A percentile compares a stretch with the other conserved stretches of the same genome.
Evolutionary conservation across 2,888 invertebrate genomes (phyloP).

Genomic region (Xanthorhoe designata): DNA sequence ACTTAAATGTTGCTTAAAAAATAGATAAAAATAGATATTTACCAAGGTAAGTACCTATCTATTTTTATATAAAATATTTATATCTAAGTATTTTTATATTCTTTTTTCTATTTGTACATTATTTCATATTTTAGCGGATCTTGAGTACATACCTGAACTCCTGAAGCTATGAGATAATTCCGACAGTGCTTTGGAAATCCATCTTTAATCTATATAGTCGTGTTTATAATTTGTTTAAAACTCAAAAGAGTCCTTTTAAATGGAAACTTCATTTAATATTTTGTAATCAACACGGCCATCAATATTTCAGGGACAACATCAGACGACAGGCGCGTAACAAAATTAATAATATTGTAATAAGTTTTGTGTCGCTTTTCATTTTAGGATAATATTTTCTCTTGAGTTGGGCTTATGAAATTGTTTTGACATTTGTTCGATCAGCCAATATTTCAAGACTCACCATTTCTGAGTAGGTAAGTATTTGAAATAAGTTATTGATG

Average conservation of each 20-base stretch:
- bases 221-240: not conserved
- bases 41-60: no score
- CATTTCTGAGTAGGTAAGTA: not conserved
- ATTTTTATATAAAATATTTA: no score
- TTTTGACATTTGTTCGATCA: constrained; percentile 13
- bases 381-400: constrained; percentile 18
- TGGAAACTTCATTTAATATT: constrained; percentile 42
- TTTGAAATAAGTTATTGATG: not conserved
- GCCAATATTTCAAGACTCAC: constrained; percentile 7
- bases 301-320: constrained; percentile 34
- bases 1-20: no score
- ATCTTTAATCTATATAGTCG: no score
- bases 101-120: no score
- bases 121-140: no score
- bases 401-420: constrained; percentile 15
- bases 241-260: constrained; percentile 1
- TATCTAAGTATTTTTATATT: no score
- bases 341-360: constrained; percentile 35
- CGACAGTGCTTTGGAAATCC: no score
- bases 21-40: no score
- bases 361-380: constrained; percentile 28
- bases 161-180: no score
- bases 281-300: constrained; percentile 39
- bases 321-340: constrained; percentile 23
- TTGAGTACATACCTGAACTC: no score